Base-by-base conservation (phyloP, 37 sponge, comb jelly and placozoan species). In the Theonella swinhoei region DNA sequence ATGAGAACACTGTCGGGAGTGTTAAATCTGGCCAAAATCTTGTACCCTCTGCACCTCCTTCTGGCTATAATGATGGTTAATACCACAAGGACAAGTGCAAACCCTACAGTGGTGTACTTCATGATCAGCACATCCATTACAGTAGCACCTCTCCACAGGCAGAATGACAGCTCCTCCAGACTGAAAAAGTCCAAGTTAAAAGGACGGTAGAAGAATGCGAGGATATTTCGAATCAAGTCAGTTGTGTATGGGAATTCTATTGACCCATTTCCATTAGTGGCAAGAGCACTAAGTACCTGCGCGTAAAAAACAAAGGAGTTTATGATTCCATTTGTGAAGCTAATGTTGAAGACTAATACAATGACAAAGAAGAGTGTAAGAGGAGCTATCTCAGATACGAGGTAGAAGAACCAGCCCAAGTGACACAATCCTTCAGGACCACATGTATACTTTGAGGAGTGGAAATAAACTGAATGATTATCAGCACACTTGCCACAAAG, bases 171-270 rank as follows among this genome's bases (percentile, higher is more conserved):
- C 3, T 4, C 2, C 38, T 86, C 86, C 1, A 69, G 19, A 29
- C 74, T 78, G 35, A 78, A 78, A 35, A 87, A 87, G 26, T 80
- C 75, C 39, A 87, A 74, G 34, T 87, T 80, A 32, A 87, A 60
- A 31, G 68, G 19, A 28, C 74, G 62, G 41, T 86, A 86, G 23
- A 78, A 70, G 43, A 80, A 43, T 4, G 54, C 5, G 35, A 62
- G 35, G 25, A 64, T 34, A 22, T 0, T 23, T 24, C 32, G 39
- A 32, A 87, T 11, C 17, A 65, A 23, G n/a, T 65, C 22, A 1
- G 58, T n/a, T 0, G 20, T 28, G 2, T 14, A 30, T 47, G 54
- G 54, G 14, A 17, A 47, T 14, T 47, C 54, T 47, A 47, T 14
- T 23, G 42, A 61, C 28, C 83, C 88, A 69, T 76, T 58, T 35